Evolutionary conservation across 2,797 vertebrate genomes (phyloP).

Genomic region (Hydrophis major): DNA sequence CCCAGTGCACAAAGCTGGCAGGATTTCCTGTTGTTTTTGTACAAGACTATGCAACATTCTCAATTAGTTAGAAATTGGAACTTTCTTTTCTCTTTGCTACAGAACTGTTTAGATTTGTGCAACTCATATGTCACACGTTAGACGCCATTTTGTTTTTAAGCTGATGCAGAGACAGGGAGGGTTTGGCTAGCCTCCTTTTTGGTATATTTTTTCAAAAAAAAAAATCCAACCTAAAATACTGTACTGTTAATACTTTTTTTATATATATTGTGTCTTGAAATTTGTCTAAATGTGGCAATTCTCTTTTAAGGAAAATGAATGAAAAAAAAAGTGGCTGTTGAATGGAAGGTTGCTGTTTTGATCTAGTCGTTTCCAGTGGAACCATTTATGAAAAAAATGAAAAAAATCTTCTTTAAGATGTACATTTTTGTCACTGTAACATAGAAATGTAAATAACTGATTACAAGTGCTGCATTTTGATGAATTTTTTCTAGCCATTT

Average conservation of each 20-base stretch:
- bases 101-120: conserved; percentile 77
- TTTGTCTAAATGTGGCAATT: conserved; percentile 71
- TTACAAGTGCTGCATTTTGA: conserved; percentile 90
- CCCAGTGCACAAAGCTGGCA: conserved; percentile 52
- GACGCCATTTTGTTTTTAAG: conserved; percentile 69
- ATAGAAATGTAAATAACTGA: conserved; percentile 94
- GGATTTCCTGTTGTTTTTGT: conserved; percentile 56
- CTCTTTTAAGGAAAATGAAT: conserved; percentile 65
- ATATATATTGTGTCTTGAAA: conserved; percentile 66
- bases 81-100: conserved; percentile 71
- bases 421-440: conserved; percentile 92
- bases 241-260: conserved; percentile 71
- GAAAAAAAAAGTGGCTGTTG: conserved; percentile 63
- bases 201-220: conserved; percentile 70
- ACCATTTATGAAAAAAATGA: conserved; percentile 81
- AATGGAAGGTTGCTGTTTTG: conserved; percentile 75
- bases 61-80: conserved; percentile 75
- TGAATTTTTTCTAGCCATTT: conserved; percentile 94
- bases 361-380: conserved; percentile 79
- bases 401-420: conserved; percentile 80
- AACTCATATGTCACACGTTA: conserved; percentile 72
- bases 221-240: conserved; percentile 54
- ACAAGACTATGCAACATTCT: conserved; percentile 89
- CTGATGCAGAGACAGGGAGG: conserved; percentile 32
- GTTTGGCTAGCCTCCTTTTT: conserved; percentile 62